These are phyloP conservation scores for Neodiprion virginianus DNA, from an alignment of 1,140 invertebrate genomes.

Conservation along the genomic window DNA sequence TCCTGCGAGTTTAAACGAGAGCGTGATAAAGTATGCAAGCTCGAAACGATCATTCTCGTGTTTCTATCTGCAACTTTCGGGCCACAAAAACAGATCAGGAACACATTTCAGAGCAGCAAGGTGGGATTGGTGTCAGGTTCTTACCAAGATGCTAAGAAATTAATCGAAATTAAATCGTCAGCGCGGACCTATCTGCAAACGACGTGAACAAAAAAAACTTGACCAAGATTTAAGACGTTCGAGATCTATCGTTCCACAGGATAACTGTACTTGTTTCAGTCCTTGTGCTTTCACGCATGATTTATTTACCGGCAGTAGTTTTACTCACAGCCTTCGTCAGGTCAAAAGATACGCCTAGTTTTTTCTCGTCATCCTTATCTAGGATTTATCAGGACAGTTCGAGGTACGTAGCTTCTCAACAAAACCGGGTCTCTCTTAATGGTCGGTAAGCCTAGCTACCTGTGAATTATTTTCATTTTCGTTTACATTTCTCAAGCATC, in stretches of 20 bases:
- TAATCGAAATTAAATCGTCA: too few relatives aligned
- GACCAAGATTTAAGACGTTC: not conserved
- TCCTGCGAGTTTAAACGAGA: not conserved
- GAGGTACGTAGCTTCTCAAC: not conserved
- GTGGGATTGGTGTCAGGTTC: too few relatives aligned
- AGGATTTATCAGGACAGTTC: not conserved
- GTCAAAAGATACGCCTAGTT: not conserved
- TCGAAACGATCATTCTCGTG: not conserved
- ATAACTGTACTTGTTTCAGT: not conserved
- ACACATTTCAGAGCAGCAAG: not conserved
- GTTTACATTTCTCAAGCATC: too few relatives aligned
- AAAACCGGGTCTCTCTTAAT: not conserved
- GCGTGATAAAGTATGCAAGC: not conserved
- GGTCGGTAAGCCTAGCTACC: not conserved
- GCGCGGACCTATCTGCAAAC: too few relatives aligned
- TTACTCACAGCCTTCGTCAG: not conserved
- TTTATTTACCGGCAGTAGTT: not conserved
- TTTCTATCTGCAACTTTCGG: not conserved
- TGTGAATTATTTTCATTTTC: not conserved
- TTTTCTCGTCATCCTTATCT: not conserved
- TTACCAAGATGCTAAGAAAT: too few relatives aligned
- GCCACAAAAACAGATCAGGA: not conserved
- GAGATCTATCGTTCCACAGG: not conserved
- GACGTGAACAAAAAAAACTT: not conserved
- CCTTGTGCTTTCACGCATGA: not conserved